Percentiles rank a stretch among this genome's conserved stretches.
These are phyloP conservation scores for Oasisia sp. DNA, from an alignment of 2,888 invertebrate genomes.

Conservation along the genomic window DNA sequence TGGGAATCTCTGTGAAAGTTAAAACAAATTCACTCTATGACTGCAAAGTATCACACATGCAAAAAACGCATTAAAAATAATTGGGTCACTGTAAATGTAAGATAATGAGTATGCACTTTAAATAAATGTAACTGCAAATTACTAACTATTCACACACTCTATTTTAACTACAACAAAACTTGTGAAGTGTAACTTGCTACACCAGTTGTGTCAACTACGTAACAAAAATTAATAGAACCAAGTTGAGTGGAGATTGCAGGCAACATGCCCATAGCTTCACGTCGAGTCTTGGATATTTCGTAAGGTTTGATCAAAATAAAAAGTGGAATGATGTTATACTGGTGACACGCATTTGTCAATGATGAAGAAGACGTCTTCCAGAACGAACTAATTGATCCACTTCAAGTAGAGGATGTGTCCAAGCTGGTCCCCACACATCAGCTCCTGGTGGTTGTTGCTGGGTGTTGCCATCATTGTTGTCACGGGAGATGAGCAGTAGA, in stretches of 20 bases:
- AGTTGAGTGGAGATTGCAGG: neutral
- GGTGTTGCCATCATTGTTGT: neutral
- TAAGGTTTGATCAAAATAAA: neutral
- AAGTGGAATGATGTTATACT: neutral
- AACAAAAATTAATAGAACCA: neutral
- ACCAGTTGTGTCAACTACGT: neutral
- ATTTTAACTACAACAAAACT: neutral
- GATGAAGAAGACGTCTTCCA: neutral
- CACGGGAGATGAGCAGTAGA: slow-evolving; percentile 26
- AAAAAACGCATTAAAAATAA: too few relatives aligned
- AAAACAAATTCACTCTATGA: too few relatives aligned
- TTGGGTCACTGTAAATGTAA: too few relatives aligned
- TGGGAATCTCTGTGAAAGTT: too few relatives aligned
- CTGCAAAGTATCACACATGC: too few relatives aligned
- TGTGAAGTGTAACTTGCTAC: neutral
- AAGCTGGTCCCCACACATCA: neutral
- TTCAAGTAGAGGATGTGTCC: neutral
- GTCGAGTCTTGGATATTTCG: neutral
- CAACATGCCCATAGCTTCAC: neutral
- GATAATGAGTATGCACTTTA: neutral
- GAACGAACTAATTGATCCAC: neutral
- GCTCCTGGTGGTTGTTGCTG: neutral
- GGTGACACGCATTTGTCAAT: neutral
- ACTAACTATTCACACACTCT: neutral
- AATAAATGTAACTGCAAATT: neutral